Percentiles rank a stretch among this genome's conserved stretches.
phyloP scores from a whole-genome alignment of 2,113 vertebrate species.

The Chionodraco myersi region DNA sequence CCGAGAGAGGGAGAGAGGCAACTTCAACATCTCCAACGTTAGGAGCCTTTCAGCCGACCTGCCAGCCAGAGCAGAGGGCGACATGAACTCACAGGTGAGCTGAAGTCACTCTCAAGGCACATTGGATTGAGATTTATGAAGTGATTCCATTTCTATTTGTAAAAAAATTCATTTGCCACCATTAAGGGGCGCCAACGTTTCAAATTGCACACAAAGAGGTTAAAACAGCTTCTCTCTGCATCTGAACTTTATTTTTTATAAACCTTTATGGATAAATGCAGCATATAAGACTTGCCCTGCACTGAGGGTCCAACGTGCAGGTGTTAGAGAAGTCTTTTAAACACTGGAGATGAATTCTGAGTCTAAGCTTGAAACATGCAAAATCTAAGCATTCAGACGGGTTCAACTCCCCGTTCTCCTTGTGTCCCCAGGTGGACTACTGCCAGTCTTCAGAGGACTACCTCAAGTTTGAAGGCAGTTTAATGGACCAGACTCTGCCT shows the following conservation, averaged over 20 bases:
- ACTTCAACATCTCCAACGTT: conserved; percentile 90
- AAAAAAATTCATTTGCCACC: neutral
- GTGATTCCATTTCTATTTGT: neutral
- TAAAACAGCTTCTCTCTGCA: no score
- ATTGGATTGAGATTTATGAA: no score
- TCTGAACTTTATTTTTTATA: neutral
- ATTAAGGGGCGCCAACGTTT: neutral
- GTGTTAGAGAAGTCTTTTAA: neutral
- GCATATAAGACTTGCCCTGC: neutral
- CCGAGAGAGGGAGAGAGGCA: conserved; percentile 69
- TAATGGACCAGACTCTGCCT: conserved; percentile 81
- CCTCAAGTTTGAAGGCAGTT: conserved; percentile 85
- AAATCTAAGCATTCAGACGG: neutral
- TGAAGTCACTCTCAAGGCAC: neutral
- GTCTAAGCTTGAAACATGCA: neutral
- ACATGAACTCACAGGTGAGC: conserved; percentile 82
- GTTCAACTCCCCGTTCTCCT: neutral
- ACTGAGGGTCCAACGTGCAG: neutral
- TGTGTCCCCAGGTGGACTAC: conserved; percentile 81
- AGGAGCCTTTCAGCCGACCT: conserved; percentile 86
- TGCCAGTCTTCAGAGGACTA: conserved; percentile 89
- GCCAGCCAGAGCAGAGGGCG: conserved; percentile 56
- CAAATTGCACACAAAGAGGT: neutral
- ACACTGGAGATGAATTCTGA: neutral
- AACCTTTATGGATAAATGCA: neutral